Evolutionary conservation across 1,140 invertebrate genomes (phyloP).

Genomic region (Theocolax elegans): DNA sequence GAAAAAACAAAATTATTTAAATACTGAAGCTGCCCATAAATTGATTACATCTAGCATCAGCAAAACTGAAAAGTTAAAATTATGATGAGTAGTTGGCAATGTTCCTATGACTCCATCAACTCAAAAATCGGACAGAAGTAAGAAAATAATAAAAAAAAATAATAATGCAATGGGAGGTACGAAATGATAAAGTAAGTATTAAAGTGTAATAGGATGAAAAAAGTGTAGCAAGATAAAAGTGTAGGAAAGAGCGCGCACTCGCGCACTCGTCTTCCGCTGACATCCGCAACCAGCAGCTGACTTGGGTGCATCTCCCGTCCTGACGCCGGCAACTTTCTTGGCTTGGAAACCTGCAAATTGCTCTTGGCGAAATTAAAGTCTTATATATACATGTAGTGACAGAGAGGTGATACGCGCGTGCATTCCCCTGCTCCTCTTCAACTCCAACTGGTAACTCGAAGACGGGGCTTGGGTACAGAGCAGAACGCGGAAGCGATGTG

Average conservation of each 20-base stretch:
- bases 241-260: slow-evolving; percentile 28
- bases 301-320: slow-evolving; percentile 6
- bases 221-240: not conserved
- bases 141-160: slow-evolving; percentile 16
- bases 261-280: slow-evolving; percentile 6
- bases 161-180: too few relatives aligned
- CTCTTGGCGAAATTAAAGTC: slow-evolving; percentile 47
- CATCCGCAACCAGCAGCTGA: slow-evolving; percentile 30
- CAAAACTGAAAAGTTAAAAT: slow-evolving; percentile 22
- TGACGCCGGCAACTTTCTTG: not conserved
- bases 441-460: not conserved
- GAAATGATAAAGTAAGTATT: too few relatives aligned
- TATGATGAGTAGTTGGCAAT: not conserved
- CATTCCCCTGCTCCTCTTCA: not conserved
- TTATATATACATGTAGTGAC: slow-evolving; percentile 23
- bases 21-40: slow-evolving; percentile 1
- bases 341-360: slow-evolving; percentile 49
- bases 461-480: slow-evolving; percentile 27
- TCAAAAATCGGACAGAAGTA: not conserved
- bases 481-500: slow-evolving; percentile 11
- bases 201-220: too few relatives aligned
- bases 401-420: not conserved
- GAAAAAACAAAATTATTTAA: too few relatives aligned
- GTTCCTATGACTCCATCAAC: not conserved
- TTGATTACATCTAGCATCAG: not conserved